phyloP scores from a whole-genome alignment of 1,140 invertebrate genomes.

The Plutomurus gul region DNA sequence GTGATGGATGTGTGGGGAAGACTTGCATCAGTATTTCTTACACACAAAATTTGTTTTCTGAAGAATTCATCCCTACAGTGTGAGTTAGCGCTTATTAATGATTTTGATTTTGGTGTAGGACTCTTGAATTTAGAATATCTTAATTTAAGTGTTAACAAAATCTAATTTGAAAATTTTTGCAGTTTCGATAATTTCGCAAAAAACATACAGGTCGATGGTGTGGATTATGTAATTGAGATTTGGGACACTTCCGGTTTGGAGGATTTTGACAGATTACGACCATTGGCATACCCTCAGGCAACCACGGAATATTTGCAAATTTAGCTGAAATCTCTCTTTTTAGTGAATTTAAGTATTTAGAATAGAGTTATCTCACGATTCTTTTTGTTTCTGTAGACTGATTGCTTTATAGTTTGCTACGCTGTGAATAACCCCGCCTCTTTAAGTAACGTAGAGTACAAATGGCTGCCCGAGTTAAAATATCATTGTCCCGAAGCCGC shows the following conservation, averaged over 20 bases:
- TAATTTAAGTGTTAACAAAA: constrained; percentile 34
- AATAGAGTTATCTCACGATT: background rate
- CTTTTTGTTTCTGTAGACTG: constrained; percentile 66
- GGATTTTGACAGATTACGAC: constrained; percentile 90
- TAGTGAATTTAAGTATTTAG: constrained; percentile 9
- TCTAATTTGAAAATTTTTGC: constrained; percentile 37
- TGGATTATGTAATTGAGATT: constrained; percentile 72
- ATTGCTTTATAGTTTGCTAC: constrained; percentile 88
- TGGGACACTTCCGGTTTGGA: constrained; percentile 97
- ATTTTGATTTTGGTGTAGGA: background rate
- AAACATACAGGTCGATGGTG: constrained; percentile 72
- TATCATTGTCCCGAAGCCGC: constrained; percentile 86
- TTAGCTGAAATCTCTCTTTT: background rate
- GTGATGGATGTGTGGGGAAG: constrained; percentile 81
- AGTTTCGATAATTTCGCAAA: constrained; percentile 85
- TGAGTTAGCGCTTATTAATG: constrained; percentile 63
- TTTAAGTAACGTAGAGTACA: constrained; percentile 84
- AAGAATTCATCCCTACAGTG: constrained; percentile 87
- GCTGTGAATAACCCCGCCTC: constrained; percentile 82
- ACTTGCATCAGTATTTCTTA: constrained; percentile 92
- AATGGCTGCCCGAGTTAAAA: constrained; percentile 92
- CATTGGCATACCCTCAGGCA: constrained; percentile 79
- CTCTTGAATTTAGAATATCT: background rate
- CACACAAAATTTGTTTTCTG: constrained; percentile 81
- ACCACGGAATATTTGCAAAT: background rate